Evolutionary conservation across 2,113 vertebrate genomes (phyloP), one percentile per base, ranked within the genome.

Genomic region (Proteles cristata): DNA sequence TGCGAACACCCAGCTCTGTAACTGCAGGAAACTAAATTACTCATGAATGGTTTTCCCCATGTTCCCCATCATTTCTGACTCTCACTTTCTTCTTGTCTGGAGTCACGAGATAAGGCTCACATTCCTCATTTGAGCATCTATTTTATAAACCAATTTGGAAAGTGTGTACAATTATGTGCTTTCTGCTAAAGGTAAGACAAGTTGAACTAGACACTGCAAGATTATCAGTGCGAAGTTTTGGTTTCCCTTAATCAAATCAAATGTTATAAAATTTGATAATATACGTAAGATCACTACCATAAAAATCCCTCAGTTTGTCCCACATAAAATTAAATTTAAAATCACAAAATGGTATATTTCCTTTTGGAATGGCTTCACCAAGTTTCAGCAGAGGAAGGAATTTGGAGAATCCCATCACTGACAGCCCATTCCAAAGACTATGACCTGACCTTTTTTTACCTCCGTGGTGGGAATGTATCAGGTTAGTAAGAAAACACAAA

Each of bases 181-280:
- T 3, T 48, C 66, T 89, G 6, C 21, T 53, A 93, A 90, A 87
- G 9, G 17, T 68, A 73, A 92, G 66, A 71, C 50, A 90, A 28
- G 26, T 76, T 88, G 23, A 88, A 79, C 45, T 31, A 92, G 25
- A 74, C 43, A 61, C 14, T 25, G 6, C 63, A 89, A 80, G 35
- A 50, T 74, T 77, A 1, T 88, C 55, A 33, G 7, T 63, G 16
- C 55, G 23, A 96, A 7, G 55, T 95, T 82, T 90, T 39, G 2
- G 33, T 93, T 92, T 96, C 95, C 68, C 45, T 35, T 91, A 53
- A 86, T 82, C 66, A 86, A 88, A 95, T 69, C 35, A 68, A 93
- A 92, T 73, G 5, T 43, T 45, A 61, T 66, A 71, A 93, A 85
- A 79, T 68, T 66, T 83, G 26, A 90, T 92, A 76, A 93, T 61